Base-by-base conservation (phyloP, 2,113 vertebrate species). In the Pterocles burchelli region DNA sequence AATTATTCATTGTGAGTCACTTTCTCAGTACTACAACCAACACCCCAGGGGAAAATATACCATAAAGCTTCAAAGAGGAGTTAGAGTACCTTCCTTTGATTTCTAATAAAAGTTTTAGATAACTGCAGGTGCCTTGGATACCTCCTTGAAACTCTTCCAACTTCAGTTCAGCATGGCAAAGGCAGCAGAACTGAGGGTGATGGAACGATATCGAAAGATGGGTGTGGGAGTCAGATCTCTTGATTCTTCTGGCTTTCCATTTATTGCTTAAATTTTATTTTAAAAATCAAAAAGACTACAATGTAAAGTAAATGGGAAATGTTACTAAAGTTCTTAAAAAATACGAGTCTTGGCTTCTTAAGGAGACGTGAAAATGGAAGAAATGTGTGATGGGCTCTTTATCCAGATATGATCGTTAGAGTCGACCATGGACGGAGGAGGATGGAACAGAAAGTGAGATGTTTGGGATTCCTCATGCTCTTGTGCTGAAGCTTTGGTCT, bases 1-100 rank as follows among this genome's bases (percentile, higher is more conserved):
- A 92, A 90, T 95, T 65, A 88, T 93, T 85, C 71, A 79, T 52
- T 49, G 45, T 63, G 79, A 92, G 59, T 88, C 54, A 41, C 43
- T 81, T 85, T 70, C 52, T 78, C 48, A 29, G 70, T 14, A 28
- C 25, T 75, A 31, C 74, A 72, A 18, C n/a, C 52, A 51, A 62
- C 33, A 63, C 38, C 79, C 18, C 20, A 22, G 48, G 83, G 72
- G 38, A 61, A 80, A 79, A 90, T 36, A 41, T 22, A 21, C 66
- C 70, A 66, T 70, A 33, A 57, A 82, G 24, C 34, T 46, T 63
- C 68, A 36, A 65, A 86, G 41, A 52, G 46, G 34, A 95, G 41
- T 46, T 31, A 13, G n/a, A 91, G 21, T 19, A 76, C 49, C 48
- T 58, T 62, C 36, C 43, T 68, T 43, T 71, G 61, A 34, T 65